Evolutionary conservation across 2,113 vertebrate genomes (phyloP).

Genomic region (Scolopax mira): DNA sequence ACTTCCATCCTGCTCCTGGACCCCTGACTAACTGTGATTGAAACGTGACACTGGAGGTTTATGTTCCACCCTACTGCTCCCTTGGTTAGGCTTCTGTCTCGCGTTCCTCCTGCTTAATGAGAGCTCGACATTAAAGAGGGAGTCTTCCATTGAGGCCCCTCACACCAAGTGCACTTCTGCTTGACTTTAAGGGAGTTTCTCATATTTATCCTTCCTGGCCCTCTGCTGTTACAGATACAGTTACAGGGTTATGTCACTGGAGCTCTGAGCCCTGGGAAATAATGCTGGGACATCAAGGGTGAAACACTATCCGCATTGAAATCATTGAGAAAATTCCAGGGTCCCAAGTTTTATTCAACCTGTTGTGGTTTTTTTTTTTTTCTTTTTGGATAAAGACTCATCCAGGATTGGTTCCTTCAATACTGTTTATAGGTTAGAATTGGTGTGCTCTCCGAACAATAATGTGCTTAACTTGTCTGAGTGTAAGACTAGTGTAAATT

Average conservation of each 20-base stretch:
- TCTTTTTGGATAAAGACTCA: not conserved
- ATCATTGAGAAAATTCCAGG: not conserved
- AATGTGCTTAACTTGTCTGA: not conserved
- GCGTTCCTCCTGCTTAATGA: not conserved
- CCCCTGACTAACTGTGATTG: not conserved
- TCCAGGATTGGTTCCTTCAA: not conserved
- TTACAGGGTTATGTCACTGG: not conserved
- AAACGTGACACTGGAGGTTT: slow-evolving; percentile 17
- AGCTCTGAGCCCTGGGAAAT: not conserved
- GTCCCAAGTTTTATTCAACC: not conserved
- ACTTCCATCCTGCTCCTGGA: slow-evolving; percentile 14
- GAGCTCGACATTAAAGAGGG: not conserved
- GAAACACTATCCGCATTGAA: not conserved
- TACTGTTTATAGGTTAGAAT: not conserved
- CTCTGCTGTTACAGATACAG: not conserved
- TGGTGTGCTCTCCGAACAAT: not conserved
- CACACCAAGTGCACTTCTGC: not conserved
- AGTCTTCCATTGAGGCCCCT: not conserved
- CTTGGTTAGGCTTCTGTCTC: not conserved
- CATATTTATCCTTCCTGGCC: not conserved
- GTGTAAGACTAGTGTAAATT: not conserved
- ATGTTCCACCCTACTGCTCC: not conserved
- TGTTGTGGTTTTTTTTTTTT: not conserved
- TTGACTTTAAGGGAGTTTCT: not conserved
- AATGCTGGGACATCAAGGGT: not conserved